These are phyloP conservation scores for Ptilodon capucinus DNA, from an alignment of 2,888 invertebrate genomes.

Conservation along the genomic window DNA sequence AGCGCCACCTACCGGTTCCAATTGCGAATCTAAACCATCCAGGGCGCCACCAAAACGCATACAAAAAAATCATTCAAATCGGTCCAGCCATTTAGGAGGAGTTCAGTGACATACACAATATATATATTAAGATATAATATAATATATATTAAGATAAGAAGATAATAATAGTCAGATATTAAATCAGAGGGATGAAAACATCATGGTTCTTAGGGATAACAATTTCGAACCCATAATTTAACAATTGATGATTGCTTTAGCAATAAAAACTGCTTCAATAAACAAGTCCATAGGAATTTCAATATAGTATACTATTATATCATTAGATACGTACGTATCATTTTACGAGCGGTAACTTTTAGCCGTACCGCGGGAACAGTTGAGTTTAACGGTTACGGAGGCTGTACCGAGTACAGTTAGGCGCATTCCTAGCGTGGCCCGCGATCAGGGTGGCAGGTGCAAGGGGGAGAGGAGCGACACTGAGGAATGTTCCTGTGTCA, in stretches of 20 bases:
- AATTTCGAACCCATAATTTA: no score
- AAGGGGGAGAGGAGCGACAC: slow-evolving; percentile 40
- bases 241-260: slow-evolving; percentile 21
- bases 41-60: no score
- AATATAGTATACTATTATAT: slow-evolving; percentile 47
- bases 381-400: slow-evolving; percentile 70
- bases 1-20: no score
- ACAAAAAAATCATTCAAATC: no score
- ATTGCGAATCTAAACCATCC: no score
- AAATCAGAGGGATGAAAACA: no score
- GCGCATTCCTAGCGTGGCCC: slow-evolving; percentile 70
- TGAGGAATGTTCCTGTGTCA: slow-evolving; percentile 47
- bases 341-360: slow-evolving; percentile 49
- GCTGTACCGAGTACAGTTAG: slow-evolving; percentile 69
- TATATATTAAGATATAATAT: no score
- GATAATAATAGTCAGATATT: no score
- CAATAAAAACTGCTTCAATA: slow-evolving; percentile 17
- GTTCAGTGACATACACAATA: no score
- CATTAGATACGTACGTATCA: slow-evolving; percentile 49
- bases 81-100: no score
- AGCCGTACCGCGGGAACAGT: slow-evolving; percentile 56
- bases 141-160: no score
- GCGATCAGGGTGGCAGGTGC: slow-evolving; percentile 52
- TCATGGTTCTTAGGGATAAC: no score
- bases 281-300: slow-evolving; percentile 31